Conservation (phyloP, 1,140 invertebrate genomes). For the Zaprionus camerounensis region DNA sequence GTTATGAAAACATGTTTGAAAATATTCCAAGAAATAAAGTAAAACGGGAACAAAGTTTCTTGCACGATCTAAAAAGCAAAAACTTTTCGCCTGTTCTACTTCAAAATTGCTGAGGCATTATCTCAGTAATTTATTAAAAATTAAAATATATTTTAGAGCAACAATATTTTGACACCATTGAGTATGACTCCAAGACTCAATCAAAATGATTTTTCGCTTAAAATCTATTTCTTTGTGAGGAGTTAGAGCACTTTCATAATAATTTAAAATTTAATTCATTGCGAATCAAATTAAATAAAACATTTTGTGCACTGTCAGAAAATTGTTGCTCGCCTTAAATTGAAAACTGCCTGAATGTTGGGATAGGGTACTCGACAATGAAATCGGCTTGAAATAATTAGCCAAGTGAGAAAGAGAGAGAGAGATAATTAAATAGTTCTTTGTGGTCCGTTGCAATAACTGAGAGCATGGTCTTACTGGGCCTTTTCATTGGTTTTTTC, state of each 20-base stretch:
- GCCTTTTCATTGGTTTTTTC: conserved; percentile 10
- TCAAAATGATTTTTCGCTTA: conserved; percentile 84
- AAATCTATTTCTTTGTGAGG: conserved; percentile 81
- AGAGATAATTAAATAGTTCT: conserved; percentile 22
- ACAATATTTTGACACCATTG: conserved; percentile 70
- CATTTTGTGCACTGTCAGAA: conserved; percentile 37
- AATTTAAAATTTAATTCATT: conserved; percentile 9
- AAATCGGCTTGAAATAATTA: conserved; percentile 69
- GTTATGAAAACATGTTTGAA: neutral
- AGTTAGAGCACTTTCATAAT: neutral
- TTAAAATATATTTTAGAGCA: conserved; percentile 45
- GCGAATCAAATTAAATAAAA: conserved; percentile 3
- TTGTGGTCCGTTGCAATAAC: conserved; percentile 57
- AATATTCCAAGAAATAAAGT: conserved; percentile 38
- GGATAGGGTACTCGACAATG: conserved; percentile 94
- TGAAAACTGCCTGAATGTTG: conserved; percentile 96
- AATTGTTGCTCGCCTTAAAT: conserved; percentile 77
- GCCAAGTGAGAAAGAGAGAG: conserved; percentile 33
- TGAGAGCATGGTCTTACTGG: conserved; percentile 45
- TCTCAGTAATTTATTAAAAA: conserved; percentile 3
- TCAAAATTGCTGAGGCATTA: conserved; percentile 18
- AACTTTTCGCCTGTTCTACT: conserved; percentile 16
- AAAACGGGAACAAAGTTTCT: neutral
- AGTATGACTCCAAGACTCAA: conserved; percentile 52
- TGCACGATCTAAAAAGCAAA: neutral